Base-by-base conservation (phyloP, 2,888 invertebrate species). In the Crossocerus cetratus region DNA sequence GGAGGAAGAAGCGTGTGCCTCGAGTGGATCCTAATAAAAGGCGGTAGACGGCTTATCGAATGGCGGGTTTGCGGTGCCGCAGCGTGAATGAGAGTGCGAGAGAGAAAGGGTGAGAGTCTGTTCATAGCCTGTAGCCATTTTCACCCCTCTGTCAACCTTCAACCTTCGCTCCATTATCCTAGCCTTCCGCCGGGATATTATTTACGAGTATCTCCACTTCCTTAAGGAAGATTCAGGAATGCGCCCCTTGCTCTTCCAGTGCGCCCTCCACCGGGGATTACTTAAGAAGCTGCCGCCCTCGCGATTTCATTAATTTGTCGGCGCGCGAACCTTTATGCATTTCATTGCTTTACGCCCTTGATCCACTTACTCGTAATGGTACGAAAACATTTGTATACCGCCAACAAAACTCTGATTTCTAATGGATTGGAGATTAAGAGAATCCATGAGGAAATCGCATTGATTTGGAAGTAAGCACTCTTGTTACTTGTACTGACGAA, bases 1-100 rank as follows among this genome's bases (percentile, higher is more conserved):
- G 62, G 63, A 76, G 76, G 68, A 66, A 67, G 61, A 64, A 67
- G 58, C 58, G 76, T 42, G 60, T 22, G 71, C 69, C 69, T 78
- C 63, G 78, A 78, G 80, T 78, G 76, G 81, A 83, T 86, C 81
- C 82, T 84, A 83, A 86, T 85, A 86, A 83, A 83, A 83, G 83
- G 72, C 76, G 76, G 69, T 83, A 80, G 79, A 76, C 80, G 81
- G 84, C 83, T 86, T 85, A 86, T 85, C 85, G 86, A 83, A 86
- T 86, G 80, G 78, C 63, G 76, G 82, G 82, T 80, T 85, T 84
- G 86, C 81, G 81, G 86, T 81, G 76, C 76, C 73, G 74, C 5
- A 32, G 8, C 32, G 8, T 32, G 32, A 32, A 2, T 8, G 32
- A 32, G 32, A 23, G 23, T 3, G 23, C 2, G 23, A 32, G 32